phyloP scores from a whole-genome alignment of 1,140 invertebrate genomes.

The Diorhabda sublineata region DNA sequence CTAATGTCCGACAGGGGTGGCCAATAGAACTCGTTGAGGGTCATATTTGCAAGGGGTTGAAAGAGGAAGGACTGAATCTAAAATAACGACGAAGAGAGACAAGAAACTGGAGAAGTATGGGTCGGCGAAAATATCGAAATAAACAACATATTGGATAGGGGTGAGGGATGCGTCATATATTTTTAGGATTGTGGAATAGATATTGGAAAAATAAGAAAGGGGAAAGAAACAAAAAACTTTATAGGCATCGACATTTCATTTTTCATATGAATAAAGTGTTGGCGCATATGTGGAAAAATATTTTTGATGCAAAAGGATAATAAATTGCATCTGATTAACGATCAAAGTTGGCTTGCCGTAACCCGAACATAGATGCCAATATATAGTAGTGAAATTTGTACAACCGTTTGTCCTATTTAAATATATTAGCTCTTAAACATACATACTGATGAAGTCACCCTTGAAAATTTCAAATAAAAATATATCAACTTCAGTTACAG shows the following conservation, averaged over 20 bases:
- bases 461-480: no score
- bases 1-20: slow-evolving; percentile 24
- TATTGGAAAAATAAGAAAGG: not conserved
- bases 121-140: slow-evolving; percentile 19
- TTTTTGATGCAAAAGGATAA: not conserved
- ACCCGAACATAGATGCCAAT: no score
- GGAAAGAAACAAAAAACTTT: not conserved
- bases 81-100: slow-evolving; percentile 20
- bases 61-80: slow-evolving; percentile 22
- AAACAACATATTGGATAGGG: slow-evolving; percentile 21
- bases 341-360: no score
- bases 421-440: no score
- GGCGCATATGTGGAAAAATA: not conserved
- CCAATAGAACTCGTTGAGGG: slow-evolving; percentile 23
- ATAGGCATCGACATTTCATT: not conserved
- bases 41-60: slow-evolving; percentile 23
- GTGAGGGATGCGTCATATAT: slow-evolving; percentile 16
- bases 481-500: no score
- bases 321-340: no score
- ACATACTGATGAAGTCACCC: no score
- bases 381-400: no score
- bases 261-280: not conserved
- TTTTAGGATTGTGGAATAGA: slow-evolving; percentile 11
- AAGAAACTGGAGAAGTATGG: slow-evolving; percentile 17
- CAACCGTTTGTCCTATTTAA: no score